phyloP scores from a whole-genome alignment of 2,113 vertebrate genomes.

The Coracopsis vasa region DNA sequence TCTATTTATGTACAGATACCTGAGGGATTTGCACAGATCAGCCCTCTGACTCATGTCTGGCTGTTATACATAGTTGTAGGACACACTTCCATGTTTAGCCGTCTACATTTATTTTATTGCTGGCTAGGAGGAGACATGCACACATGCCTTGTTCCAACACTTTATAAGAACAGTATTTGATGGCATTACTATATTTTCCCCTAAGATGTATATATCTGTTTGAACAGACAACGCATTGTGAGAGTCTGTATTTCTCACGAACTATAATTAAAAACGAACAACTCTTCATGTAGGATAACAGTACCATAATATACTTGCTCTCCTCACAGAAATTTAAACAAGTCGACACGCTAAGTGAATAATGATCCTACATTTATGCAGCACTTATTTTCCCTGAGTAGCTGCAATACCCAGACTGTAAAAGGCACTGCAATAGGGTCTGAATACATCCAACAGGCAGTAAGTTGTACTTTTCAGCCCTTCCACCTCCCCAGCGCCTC shows the following conservation, averaged over 20 bases:
- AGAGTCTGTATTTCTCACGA: background rate
- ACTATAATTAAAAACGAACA: constrained; percentile 53
- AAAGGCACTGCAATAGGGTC: background rate
- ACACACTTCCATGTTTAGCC: background rate
- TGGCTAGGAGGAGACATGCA: background rate
- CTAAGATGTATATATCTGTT: constrained; percentile 27
- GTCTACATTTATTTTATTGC: background rate
- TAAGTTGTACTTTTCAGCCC: background rate
- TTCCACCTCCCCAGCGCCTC: background rate
- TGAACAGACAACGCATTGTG: background rate
- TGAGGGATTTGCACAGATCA: background rate
- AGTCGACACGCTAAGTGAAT: background rate
- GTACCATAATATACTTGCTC: constrained; percentile 24
- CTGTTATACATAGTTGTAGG: background rate
- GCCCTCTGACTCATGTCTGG: background rate
- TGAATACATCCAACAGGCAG: background rate
- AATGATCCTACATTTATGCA: constrained; percentile 31
- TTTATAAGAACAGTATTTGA: background rate
- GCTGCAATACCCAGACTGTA: background rate
- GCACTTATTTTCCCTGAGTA: background rate
- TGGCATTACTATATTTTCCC: constrained; percentile 10
- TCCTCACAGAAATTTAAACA: constrained; percentile 37
- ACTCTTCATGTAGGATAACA: constrained; percentile 9
- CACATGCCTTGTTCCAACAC: background rate
- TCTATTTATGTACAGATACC: background rate